phyloP scores from a whole-genome alignment of 1,140 invertebrate species.

The Aphaenogaster ashmeadi region DNA sequence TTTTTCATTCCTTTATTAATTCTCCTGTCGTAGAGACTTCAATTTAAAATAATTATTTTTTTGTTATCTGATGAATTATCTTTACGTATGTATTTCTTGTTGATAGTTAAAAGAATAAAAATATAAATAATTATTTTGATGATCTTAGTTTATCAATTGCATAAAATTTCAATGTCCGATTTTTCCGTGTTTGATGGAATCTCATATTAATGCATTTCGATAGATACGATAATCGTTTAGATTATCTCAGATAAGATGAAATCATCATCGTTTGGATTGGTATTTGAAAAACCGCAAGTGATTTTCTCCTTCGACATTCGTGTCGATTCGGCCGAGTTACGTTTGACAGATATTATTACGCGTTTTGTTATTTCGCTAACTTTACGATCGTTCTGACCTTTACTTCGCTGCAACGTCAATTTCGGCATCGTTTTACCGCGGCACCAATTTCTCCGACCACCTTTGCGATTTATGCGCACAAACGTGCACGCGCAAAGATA shows the following conservation, averaged over 20 bases:
- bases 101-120: not conserved
- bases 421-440: constrained; percentile 15
- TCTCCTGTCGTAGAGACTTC: not conserved
- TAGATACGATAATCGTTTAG: not conserved
- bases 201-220: not conserved
- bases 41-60: not conserved
- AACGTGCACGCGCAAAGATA: not conserved
- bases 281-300: not conserved
- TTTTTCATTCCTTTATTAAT: not conserved
- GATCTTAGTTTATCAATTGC: not conserved
- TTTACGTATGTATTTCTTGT: not conserved
- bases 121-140: not conserved
- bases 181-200: not conserved
- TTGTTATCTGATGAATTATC: not conserved
- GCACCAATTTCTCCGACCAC: not conserved
- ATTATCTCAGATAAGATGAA: not conserved
- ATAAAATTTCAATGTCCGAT: not conserved
- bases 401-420: constrained; percentile 60
- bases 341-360: constrained; percentile 56
- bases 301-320: constrained; percentile 27
- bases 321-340: constrained; percentile 5
- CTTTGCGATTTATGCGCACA: not conserved
- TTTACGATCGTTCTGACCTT: constrained; percentile 76
- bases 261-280: not conserved
- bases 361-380: constrained; percentile 73